Evolutionary conservation across 92 coral and sea anemone species (phyloP), one percentile per base, ranked within the genome.

Genomic region (Blastomussa wellsi): DNA sequence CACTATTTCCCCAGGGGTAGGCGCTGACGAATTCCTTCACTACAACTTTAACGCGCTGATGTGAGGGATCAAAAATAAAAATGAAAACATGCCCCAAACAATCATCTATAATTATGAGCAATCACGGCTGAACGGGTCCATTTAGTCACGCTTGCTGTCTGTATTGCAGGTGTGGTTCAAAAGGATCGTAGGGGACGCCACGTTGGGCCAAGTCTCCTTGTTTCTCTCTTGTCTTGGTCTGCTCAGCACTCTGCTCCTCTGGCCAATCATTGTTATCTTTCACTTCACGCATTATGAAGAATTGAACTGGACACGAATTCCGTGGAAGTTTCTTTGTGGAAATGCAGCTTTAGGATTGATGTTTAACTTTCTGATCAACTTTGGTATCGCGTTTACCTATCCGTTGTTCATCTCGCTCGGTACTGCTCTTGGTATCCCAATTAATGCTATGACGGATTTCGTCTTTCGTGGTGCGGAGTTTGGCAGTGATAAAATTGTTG

Each of bases 361-460:
- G 8, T 93, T 95, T 79, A 95, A 95, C 77, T 95, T 89, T 75
- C 80, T 91, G 47, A 89, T 95, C 76, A 95, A 93, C 84, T 93
- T 95, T 84, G 98, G 98, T 38, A 95, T 93, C 35, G 98, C 98
- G 3, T 88, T 95, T 24, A 93, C 98, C 1, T 91, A 93, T 69
- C 98, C 98, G 4, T 81, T 95, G 67, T 95, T 95, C 80, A 93
- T 95, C 74, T 95, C 98, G 7, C 87, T 95, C 24, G 98, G 98
- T 4, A 90, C 95, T 1, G 98, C 91, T n/a, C 86, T 95, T 20
- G 98, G 98, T 5, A 95, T 95, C 78, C 98, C 98, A 22, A 59
- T 95, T 0, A 95, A 95, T 51, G 98, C 98, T 9, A 86, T 88
- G 13, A 92, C 93, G 49, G 98, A 95, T 86, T 81, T 87, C 10